Conservation (phyloP, 2,888 invertebrate species). For the Drosophila vallismaia region DNA sequence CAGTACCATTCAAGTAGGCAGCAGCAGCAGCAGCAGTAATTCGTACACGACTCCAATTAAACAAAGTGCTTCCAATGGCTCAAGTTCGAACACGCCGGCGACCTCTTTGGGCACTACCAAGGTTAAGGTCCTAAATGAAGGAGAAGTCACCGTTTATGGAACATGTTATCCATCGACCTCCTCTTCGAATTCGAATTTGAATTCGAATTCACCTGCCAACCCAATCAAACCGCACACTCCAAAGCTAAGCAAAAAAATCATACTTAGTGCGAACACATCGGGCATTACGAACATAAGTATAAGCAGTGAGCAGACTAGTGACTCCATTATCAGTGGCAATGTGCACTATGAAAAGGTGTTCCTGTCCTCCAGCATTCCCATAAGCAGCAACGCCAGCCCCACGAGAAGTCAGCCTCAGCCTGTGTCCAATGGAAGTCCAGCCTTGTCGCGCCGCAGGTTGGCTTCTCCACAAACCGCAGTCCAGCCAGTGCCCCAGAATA, state of each 20-base stretch:
- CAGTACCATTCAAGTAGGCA: slow-evolving; percentile 81
- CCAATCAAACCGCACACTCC: slow-evolving; percentile 65
- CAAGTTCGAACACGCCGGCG: slow-evolving; percentile 42
- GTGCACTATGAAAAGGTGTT: slow-evolving; percentile 83
- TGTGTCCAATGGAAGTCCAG: slow-evolving; percentile 20
- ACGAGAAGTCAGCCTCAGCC: slow-evolving; percentile 10
- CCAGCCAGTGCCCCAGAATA: slow-evolving; percentile 47
- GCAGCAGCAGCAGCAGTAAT: slow-evolving; percentile 49
- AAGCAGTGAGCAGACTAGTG: slow-evolving; percentile 71
- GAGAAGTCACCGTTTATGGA: slow-evolving; percentile 59
- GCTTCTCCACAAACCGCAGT: slow-evolving; percentile 39
- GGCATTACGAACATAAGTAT: slow-evolving; percentile 83
- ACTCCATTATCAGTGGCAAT: slow-evolving; percentile 60
- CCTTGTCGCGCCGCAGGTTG: slow-evolving; percentile 30
- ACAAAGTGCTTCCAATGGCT: slow-evolving; percentile 55
- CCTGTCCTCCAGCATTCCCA: slow-evolving; percentile 79
- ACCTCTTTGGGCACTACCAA: slow-evolving; percentile 75
- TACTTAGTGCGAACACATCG: slow-evolving; percentile 81
- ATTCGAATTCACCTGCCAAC: slow-evolving; percentile 3
- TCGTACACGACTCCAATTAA: slow-evolving; percentile 80
- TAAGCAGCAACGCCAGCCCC: slow-evolving; percentile 33
- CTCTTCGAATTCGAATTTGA: slow-evolving; percentile 10
- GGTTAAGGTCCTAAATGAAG: slow-evolving; percentile 78
- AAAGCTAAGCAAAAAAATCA: slow-evolving; percentile 81
- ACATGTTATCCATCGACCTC: slow-evolving; percentile 61